Conservation (phyloP, 2,113 vertebrate genomes). For the Alethe castanea region DNA sequence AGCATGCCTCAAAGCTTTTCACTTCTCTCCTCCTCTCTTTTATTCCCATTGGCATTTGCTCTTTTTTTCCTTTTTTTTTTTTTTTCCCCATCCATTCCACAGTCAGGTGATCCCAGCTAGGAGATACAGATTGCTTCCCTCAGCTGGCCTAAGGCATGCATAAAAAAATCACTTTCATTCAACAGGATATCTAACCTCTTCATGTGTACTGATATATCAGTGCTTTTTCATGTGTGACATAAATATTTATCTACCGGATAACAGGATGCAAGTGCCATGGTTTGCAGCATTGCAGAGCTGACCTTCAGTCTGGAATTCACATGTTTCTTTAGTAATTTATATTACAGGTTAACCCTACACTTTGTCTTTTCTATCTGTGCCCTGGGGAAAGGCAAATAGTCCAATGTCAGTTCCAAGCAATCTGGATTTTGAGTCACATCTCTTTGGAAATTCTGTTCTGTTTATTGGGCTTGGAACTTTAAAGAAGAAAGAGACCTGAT, state of each 20-base stretch:
- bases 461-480: background rate
- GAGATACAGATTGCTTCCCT: background rate
- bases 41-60: background rate
- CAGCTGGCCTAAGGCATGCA: conserved; percentile 8
- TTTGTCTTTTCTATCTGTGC: conserved; percentile 2
- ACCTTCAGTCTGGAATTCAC: conserved; percentile 17
- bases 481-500: background rate
- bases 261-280: background rate
- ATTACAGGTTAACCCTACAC: background rate
- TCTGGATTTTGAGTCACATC: background rate
- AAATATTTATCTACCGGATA: conserved; percentile 28
- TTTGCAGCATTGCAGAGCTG: background rate
- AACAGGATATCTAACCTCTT: conserved; percentile 4
- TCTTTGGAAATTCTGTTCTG: background rate
- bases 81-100: background rate
- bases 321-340: conserved; percentile 18
- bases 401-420: background rate
- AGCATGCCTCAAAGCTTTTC: background rate
- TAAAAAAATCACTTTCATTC: conserved; percentile 24
- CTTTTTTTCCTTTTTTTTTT: background rate
- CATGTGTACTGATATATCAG: background rate
- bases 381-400: background rate
- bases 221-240: background rate
- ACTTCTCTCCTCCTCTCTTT: background rate
- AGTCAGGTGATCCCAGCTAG: background rate